Evolutionary conservation across 2,113 vertebrate genomes (phyloP), one percentile per base, ranked within the genome.

Genomic region (Spheniscus mendiculus): DNA sequence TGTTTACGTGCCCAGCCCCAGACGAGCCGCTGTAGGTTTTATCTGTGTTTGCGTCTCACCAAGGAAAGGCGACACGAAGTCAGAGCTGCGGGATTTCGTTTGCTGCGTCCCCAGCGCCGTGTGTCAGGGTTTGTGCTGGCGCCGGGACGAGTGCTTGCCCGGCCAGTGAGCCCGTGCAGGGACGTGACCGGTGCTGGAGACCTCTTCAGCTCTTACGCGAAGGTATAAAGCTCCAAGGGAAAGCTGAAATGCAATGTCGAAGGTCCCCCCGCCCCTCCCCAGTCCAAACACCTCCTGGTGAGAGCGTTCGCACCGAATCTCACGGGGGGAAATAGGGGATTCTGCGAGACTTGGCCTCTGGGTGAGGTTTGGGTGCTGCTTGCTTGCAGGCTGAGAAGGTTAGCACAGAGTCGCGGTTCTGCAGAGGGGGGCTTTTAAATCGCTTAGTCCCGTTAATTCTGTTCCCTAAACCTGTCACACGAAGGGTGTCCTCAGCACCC

Each of bases 181-280:
- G 36, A 29, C 5, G 2, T 4, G 59, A 3, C 2, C 0, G 0
- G 22, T 38, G 44, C 82, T 52, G 36, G 53, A 34, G 76, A n/a
- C 32, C 8, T 50, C 23, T n/a, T 32, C 32, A 42, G 79, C 78
- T 53, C 11, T 44, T 8, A 5, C 1, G 18, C 19, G 50, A 45
- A n/a, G 62, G 19, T n/a, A 11, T 3, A 55, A 80, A 71, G 12
- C 52, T 61, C 63, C 20, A 32, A n/a, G 32, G 27, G 10, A 65
- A 74, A 62, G 73, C 78, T 59, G 79, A 55, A 55, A 32, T 19
- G 11, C 6, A 8, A 2, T 27, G 16, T 29, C 6, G 4, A 44
- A 25, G 20, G 44, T 87, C 5, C 25, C 16, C 10, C 38, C 9
- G 0, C 9, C n/a, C 34, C 6, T 59, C 10, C 20, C 5, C 15